A percentile compares a stretch with the other conserved stretches of the same genome.
These are phyloP conservation scores for Drosophila yooni DNA, from an alignment of 2,888 invertebrate genomes.

Conservation along the genomic window DNA sequence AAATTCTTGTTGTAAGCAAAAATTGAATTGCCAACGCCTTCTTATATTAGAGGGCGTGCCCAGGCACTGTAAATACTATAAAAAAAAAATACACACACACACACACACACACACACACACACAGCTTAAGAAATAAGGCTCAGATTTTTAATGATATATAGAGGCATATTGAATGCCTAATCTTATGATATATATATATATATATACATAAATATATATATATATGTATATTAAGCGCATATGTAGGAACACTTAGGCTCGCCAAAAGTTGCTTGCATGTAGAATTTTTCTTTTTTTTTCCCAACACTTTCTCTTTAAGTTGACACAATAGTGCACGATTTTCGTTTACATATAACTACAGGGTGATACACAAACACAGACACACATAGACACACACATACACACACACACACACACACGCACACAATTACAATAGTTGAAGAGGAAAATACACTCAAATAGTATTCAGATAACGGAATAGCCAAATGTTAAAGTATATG, in stretches of 20 bases:
- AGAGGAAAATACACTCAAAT: conserved; percentile 27
- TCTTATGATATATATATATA: conserved; percentile 8
- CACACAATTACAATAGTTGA: conserved; percentile 30
- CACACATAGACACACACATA: conserved; percentile 15
- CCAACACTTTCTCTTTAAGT: conserved; percentile 32
- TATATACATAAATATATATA: conserved; percentile 3
- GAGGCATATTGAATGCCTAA: conserved; percentile 35
- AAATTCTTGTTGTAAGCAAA: conserved; percentile 65
- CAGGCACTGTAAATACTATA: conserved; percentile 50
- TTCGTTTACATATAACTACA: conserved; percentile 46
- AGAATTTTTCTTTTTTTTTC: conserved; percentile 23
- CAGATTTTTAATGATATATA: conserved; percentile 52
- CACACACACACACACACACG: neutral
- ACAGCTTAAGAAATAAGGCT: conserved; percentile 46
- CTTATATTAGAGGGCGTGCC: conserved; percentile 9
- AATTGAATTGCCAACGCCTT: conserved; percentile 19
- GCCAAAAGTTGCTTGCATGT: conserved; percentile 68
- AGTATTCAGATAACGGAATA: conserved; percentile 60
- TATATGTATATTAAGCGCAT: conserved; percentile 57
- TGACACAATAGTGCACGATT: conserved; percentile 48
- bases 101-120: conserved; percentile 19
- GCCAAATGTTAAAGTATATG: conserved; percentile 54
- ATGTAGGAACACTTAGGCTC: conserved; percentile 73
- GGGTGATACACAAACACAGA: conserved; percentile 48
- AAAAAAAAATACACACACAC: neutral